Percentiles rank a stretch among this genome's conserved stretches.
Conservation (phyloP, 1,140 invertebrate species). For the Ditylenchus dipsaci region DNA sequence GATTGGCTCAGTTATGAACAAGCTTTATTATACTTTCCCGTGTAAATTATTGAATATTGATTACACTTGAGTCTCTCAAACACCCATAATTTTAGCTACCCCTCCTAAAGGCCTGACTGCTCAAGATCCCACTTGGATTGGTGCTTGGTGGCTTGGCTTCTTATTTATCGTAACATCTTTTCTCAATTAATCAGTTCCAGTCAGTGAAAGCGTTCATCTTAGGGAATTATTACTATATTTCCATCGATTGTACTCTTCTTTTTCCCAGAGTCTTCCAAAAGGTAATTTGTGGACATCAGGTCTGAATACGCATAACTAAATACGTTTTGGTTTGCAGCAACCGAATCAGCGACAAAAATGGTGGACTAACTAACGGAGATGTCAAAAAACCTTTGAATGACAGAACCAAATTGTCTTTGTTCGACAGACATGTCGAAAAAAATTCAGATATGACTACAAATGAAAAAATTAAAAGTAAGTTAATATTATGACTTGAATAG, state of each 20-base stretch:
- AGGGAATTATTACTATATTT: constrained; percentile 19
- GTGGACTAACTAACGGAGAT: constrained; percentile 4
- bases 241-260: constrained; percentile 28
- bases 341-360: constrained; percentile 4
- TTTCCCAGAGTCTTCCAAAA: constrained; percentile 33
- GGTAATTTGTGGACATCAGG: not conserved
- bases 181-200: no score
- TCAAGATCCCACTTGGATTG: constrained; percentile 33
- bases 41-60: not conserved
- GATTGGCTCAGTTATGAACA: constrained; percentile 51
- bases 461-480: constrained; percentile 13
- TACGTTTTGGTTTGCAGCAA: not conserved
- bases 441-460: not conserved
- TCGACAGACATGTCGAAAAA: constrained; percentile 43
- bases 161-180: constrained; percentile 31
- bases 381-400: constrained; percentile 11
- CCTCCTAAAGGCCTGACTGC: constrained; percentile 21
- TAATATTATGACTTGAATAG: not conserved
- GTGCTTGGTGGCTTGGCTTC: constrained; percentile 58
- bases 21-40: constrained; percentile 50
- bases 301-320: not conserved
- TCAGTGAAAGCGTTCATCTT: no score
- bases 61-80: not conserved
- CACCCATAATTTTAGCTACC: constrained; percentile 11
- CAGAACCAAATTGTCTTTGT: constrained; percentile 37